A percentile compares a stretch with the other conserved stretches of the same genome.
These are phyloP conservation scores for Strigops habroptila DNA, from an alignment of 2,113 vertebrate species.

Conservation along the genomic window DNA sequence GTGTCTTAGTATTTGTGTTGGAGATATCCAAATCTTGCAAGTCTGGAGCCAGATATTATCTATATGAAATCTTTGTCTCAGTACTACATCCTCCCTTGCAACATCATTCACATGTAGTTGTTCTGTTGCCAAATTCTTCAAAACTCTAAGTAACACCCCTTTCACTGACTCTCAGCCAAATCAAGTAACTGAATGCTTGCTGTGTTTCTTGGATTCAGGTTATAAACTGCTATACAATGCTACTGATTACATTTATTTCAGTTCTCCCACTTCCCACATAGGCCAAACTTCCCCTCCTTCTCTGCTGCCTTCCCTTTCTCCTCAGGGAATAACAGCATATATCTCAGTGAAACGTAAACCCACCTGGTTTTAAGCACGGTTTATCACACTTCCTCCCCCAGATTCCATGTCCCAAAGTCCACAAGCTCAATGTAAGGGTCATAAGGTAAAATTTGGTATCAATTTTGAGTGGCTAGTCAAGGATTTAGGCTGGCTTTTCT, in stretches of 20 bases:
- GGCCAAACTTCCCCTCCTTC: not conserved
- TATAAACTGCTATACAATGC: slow-evolving; percentile 21
- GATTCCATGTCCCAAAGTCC: not conserved
- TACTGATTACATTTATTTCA: slow-evolving; percentile 22
- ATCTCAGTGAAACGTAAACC: not conserved
- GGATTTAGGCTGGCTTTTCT: not conserved
- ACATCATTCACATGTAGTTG: slow-evolving; percentile 52
- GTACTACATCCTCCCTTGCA: slow-evolving; percentile 67
- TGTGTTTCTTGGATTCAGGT: slow-evolving; percentile 54
- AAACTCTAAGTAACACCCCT: slow-evolving; percentile 49
- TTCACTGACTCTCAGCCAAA: slow-evolving; percentile 54
- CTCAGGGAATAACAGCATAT: not conserved
- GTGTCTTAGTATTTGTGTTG: not conserved
- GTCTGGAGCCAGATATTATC: slow-evolving; percentile 47
- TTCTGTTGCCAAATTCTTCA: slow-evolving; percentile 67
- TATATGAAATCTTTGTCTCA: slow-evolving; percentile 70
- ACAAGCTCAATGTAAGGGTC: not conserved
- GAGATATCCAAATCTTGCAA: slow-evolving; percentile 43
- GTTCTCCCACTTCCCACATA: not conserved
- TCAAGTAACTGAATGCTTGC: slow-evolving; percentile 21
- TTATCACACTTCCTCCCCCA: not conserved
- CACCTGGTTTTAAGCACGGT: not conserved
- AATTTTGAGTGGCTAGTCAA: not conserved
- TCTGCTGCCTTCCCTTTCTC: not conserved
- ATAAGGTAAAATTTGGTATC: not conserved